Base-by-base conservation (phyloP, 2,113 vertebrate genomes). In the Zeus faber region DNA sequence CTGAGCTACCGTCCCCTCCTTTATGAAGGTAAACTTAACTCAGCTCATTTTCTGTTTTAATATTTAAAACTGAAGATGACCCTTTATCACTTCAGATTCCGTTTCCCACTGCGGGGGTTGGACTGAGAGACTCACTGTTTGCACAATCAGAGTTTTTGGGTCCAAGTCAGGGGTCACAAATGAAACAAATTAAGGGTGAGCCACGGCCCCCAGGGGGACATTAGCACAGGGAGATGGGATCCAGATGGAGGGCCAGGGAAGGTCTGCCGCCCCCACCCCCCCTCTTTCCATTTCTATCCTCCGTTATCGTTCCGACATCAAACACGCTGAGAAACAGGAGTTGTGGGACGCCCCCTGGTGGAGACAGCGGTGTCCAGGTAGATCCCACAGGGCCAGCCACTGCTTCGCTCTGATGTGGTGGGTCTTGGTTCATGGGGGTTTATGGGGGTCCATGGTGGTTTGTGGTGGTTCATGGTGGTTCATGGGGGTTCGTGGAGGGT, bases 131-230 rank as follows among this genome's bases (percentile, higher is more conserved):
- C 67, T 35, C 31, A 39, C 21, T 74, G 75, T 80, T 73, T 75
- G 60, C 68, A 71, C 66, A 65, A 23, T 81, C 33, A 56, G 33
- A 69, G 70, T 74, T 77, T 62, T 50, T 72, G 74, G 37, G 14
- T 21, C 49, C 7, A 53, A 79, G 74, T 76, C 62, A 79, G 47
- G 25, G 82, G 81, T 84, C 80, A 86, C 81, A 84, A 86, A 87
- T 87, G 87, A 86, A 88, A 87, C 79, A 83, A 84, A 87, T 89
- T 86, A 87, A 84, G 69, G 79, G 75, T 21, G 71, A 86, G 78
- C 62, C 61, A 39, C 75, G 62, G 69, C 70, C 84, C 87, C 67
- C 82, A 40, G 74, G 83, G 82, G 85, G 55, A 72, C 80, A 83
- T 87, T 83, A 85, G 82, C 64, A 43, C 47, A 37, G 57, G 55